Evolutionary conservation across 2,113 vertebrate genomes (phyloP).

Genomic region (Nesospiza acunhae): DNA sequence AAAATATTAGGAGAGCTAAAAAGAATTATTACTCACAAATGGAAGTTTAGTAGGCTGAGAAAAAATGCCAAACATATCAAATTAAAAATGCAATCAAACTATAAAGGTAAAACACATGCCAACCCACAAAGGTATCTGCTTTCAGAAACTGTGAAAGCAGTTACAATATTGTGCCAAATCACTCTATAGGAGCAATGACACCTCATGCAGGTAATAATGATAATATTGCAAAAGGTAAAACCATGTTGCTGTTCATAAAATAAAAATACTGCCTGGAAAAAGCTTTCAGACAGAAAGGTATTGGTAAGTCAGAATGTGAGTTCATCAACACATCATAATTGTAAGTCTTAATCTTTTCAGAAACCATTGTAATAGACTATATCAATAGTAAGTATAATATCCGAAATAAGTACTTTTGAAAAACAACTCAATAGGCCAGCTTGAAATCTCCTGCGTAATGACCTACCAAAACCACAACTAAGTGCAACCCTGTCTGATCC

Average conservation of each 20-base stretch:
- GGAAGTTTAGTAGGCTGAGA: neutral
- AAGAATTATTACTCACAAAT: neutral
- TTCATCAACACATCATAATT: neutral
- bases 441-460: neutral
- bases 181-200: neutral
- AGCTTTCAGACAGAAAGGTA: neutral
- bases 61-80: neutral
- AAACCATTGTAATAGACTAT: neutral
- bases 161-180: neutral
- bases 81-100: neutral
- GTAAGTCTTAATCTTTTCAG: neutral
- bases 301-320: neutral
- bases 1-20: neutral
- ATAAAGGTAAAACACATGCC: neutral
- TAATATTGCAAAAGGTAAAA: neutral
- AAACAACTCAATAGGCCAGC: neutral
- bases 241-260: neutral
- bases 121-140: neutral
- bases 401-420: neutral
- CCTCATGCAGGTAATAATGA: neutral
- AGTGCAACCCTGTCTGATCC: neutral
- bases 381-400: neutral
- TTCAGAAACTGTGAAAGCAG: neutral
- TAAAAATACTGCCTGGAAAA: neutral
- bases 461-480: neutral